Conservation (phyloP, 2,797 vertebrate species). For the Acanthurus leucopareius region DNA sequence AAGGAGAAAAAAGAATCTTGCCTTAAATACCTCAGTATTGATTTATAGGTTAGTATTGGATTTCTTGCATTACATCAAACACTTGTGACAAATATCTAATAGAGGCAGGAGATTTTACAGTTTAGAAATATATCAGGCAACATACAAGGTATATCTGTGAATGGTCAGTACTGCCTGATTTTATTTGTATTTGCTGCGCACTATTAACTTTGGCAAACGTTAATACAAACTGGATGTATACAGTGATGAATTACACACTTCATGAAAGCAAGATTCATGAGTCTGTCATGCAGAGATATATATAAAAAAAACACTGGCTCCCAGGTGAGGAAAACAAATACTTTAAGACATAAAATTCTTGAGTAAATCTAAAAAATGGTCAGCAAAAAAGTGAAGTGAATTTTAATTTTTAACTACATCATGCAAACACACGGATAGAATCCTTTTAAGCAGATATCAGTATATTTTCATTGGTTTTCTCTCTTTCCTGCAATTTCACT, state of each 20-base stretch:
- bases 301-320: background rate
- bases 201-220: background rate
- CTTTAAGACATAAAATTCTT: background rate
- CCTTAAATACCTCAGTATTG: background rate
- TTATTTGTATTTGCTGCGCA: too few relatives aligned
- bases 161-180: too few relatives aligned
- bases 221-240: background rate
- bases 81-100: too few relatives aligned
- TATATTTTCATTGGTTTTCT: constrained; percentile 6
- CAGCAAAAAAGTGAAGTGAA: background rate
- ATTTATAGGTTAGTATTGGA: background rate
- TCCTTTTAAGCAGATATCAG: background rate
- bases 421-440: background rate
- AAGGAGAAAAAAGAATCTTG: background rate
- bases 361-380: background rate
- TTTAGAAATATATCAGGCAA: too few relatives aligned
- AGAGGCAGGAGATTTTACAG: too few relatives aligned
- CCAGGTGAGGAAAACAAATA: background rate
- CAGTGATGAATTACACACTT: constrained; percentile 7
- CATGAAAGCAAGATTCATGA: background rate
- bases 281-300: background rate
- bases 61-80: too few relatives aligned
- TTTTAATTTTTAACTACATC: background rate
- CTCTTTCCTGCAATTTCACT: background rate
- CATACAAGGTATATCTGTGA: too few relatives aligned